Evolutionary conservation across 2,113 vertebrate genomes (phyloP).

Genomic region (Etheostoma cragini): DNA sequence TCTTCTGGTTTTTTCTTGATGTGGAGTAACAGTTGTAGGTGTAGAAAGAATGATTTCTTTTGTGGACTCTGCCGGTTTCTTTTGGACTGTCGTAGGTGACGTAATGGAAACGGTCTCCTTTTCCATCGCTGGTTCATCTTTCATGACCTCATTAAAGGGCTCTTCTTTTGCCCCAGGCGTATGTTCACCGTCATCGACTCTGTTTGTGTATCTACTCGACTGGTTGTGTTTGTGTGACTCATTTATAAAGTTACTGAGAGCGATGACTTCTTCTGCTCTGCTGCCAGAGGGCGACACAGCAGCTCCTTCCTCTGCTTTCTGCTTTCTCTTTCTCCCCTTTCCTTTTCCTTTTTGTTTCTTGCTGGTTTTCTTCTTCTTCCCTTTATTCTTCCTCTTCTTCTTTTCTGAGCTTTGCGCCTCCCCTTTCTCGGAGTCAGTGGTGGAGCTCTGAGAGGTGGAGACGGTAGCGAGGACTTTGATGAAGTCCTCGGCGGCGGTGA

Average conservation of each 20-base stretch:
- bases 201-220: slow-evolving; percentile 47
- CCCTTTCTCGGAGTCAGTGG: slow-evolving; percentile 58
- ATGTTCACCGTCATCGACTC: slow-evolving; percentile 44
- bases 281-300: slow-evolving; percentile 49
- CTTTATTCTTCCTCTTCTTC: slow-evolving; percentile 79
- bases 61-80: slow-evolving; percentile 23
- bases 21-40: neutral
- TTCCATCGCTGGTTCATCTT: slow-evolving; percentile 71
- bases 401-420: slow-evolving; percentile 74
- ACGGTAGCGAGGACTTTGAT: slow-evolving; percentile 86
- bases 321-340: slow-evolving; percentile 79
- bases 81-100: slow-evolving; percentile 17
- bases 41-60: slow-evolving; percentile 13
- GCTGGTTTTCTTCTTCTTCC: slow-evolving; percentile 80
- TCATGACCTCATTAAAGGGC: slow-evolving; percentile 80
- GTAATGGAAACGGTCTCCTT: slow-evolving; percentile 50
- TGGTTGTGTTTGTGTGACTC: slow-evolving; percentile 40
- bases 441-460: slow-evolving; percentile 82
- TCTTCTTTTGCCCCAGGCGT: slow-evolving; percentile 71
- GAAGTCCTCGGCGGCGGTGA: slow-evolving; percentile 83
- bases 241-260: slow-evolving; percentile 52
- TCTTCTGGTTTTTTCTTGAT: slow-evolving; percentile 29
- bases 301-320: slow-evolving; percentile 61
- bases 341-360: slow-evolving; percentile 82
- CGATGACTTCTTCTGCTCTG: slow-evolving; percentile 60